Conservation (phyloP, 2,113 vertebrate genomes). For the Odocoileus hemionus region DNA sequence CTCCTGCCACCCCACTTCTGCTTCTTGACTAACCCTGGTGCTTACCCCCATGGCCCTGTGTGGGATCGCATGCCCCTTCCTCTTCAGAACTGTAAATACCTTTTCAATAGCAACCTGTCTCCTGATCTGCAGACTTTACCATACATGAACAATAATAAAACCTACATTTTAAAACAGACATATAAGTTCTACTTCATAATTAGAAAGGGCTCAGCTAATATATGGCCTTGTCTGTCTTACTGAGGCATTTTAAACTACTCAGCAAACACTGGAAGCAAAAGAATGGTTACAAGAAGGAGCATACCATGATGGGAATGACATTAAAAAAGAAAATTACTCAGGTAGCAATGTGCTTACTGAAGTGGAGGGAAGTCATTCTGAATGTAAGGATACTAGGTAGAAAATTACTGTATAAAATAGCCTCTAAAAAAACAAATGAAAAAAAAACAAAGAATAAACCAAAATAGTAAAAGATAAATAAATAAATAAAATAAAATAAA, state of each 20-base stretch:
- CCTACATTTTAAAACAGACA: background rate
- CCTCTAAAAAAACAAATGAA: too few species aligned
- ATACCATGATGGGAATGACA: background rate
- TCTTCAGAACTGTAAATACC: background rate
- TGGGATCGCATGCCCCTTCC: background rate
- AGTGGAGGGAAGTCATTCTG: background rate
- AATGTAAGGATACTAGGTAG: background rate
- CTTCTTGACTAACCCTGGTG: background rate
- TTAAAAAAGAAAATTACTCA: background rate
- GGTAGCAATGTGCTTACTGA: background rate
- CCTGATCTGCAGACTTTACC: background rate
- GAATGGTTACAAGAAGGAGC: background rate
- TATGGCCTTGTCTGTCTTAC: background rate
- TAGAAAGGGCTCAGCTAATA: background rate
- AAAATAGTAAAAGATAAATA: too few species aligned
- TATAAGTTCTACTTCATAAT: background rate
- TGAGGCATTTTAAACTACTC: background rate
- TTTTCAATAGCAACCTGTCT: background rate
- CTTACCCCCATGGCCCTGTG: background rate
- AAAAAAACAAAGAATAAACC: too few species aligned
- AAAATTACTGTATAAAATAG: background rate
- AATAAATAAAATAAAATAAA: background rate
- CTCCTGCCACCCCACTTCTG: background rate
- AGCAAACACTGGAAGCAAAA: background rate
- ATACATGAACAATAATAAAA: background rate